These are phyloP conservation scores for Melanotaenia trifasciata DNA, from an alignment of 2,797 vertebrate genomes.

Conservation along the genomic window DNA sequence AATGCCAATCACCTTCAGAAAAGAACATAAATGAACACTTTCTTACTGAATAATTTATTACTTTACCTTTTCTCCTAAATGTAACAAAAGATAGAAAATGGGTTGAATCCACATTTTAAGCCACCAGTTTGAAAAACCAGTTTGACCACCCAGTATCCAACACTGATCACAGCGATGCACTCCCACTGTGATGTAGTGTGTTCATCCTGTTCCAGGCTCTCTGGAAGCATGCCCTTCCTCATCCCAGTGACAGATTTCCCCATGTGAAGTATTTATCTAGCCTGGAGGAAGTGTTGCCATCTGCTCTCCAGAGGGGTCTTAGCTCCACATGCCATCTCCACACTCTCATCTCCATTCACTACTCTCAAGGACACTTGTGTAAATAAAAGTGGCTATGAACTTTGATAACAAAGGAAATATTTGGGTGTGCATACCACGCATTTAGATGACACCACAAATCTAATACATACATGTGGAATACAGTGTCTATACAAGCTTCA, in stretches of 20 bases:
- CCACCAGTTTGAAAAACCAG: background rate
- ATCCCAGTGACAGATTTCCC: slow-evolving; percentile 72
- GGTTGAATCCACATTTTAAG: slow-evolving; percentile 17
- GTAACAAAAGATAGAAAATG: slow-evolving; percentile 15
- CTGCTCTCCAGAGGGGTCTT: slow-evolving; percentile 73
- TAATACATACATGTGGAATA: background rate
- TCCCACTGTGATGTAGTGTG: slow-evolving; percentile 38
- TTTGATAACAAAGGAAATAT: background rate
- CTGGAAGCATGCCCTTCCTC: slow-evolving; percentile 64
- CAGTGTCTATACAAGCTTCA: background rate
- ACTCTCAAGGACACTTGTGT: slow-evolving; percentile 54
- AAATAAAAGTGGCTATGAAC: background rate
- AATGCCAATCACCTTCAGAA: slow-evolving; percentile 18
- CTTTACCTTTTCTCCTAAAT: slow-evolving; percentile 6
- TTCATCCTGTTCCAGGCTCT: slow-evolving; percentile 48
- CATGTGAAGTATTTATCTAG: slow-evolving; percentile 78
- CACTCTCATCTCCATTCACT: slow-evolving; percentile 13
- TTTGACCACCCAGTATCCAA: slow-evolving; percentile 13
- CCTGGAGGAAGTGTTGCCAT: slow-evolving; percentile 77
- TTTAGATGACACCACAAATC: slow-evolving; percentile 6
- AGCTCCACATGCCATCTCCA: slow-evolving; percentile 57
- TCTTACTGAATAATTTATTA: slow-evolving; percentile 6
- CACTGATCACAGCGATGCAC: slow-evolving; percentile 36
- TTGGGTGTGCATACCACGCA: background rate
- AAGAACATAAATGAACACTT: slow-evolving; percentile 29